A percentile compares a stretch with the other conserved stretches of the same genome.
These are phyloP conservation scores for Marcusenius ussheri DNA, from an alignment of 2,113 vertebrate species.

Conservation along the genomic window DNA sequence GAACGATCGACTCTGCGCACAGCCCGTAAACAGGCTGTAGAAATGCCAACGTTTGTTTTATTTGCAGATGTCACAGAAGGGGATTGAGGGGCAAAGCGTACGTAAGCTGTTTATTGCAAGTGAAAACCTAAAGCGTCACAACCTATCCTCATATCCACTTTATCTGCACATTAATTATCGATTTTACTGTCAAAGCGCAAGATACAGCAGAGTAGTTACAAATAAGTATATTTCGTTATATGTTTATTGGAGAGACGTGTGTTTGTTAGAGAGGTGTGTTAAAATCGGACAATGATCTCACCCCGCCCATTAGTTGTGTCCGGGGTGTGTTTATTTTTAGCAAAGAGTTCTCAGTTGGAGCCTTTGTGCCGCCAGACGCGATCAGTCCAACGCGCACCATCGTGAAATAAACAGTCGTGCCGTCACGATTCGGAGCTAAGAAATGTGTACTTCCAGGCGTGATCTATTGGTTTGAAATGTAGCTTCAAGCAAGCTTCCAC, in stretches of 20 bases:
- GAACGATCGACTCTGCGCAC: neutral
- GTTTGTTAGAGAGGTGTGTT: neutral
- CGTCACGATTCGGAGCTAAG: neutral
- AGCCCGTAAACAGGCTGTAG: neutral
- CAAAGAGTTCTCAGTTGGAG: neutral
- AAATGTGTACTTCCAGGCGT: neutral
- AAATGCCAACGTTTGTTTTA: slow-evolving; percentile 2
- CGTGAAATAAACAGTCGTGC: neutral
- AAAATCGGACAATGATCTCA: neutral
- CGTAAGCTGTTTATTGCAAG: neutral
- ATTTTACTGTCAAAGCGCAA: neutral
- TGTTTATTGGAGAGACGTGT: neutral
- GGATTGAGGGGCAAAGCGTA: neutral
- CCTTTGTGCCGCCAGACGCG: slow-evolving; percentile 1
- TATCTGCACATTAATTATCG: neutral
- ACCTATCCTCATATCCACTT: neutral
- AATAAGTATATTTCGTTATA: neutral
- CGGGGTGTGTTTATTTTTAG: neutral
- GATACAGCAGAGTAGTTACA: neutral
- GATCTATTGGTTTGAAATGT: neutral
- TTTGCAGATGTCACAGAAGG: slow-evolving; percentile 2
- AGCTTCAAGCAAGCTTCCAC: neutral
- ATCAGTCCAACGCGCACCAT: neutral
- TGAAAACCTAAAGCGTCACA: neutral
- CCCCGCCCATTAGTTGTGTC: neutral